Evolutionary conservation across 2,113 vertebrate genomes (phyloP).

Genomic region (Rattus norvegicus): GRCr8 NC_086020.1:173271001-173271500

Average conservation of each 20-base stretch:
- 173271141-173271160: slow-evolving; percentile 99
- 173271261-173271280: slow-evolving; percentile 91
- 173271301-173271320: slow-evolving; percentile 94
- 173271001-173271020: not conserved
- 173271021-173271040: not conserved
- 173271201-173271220: slow-evolving; percentile 91
- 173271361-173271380: rapidly evolving
- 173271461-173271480: not conserved
- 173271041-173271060: not conserved
- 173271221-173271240: slow-evolving; percentile 87
- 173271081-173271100: not conserved
- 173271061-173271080: not conserved
- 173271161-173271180: slow-evolving; percentile 90
- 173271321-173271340: slow-evolving; percentile 85
- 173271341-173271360: slow-evolving; percentile 20
- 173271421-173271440: not conserved
- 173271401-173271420: not conserved
- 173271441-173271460: not conserved
- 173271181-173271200: slow-evolving; percentile 85
- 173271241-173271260: slow-evolving; percentile 94
- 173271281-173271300: slow-evolving; percentile 91
- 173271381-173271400: not conserved
- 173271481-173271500: not conserved
- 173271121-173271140: slow-evolving; percentile 94
- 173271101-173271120: not conserved